A percentile compares a stretch with the other conserved stretches of the same genome.
Evolutionary conservation across 2,888 invertebrate genomes (phyloP).

Genomic region (Rhamphomyia laevipes): DNA sequence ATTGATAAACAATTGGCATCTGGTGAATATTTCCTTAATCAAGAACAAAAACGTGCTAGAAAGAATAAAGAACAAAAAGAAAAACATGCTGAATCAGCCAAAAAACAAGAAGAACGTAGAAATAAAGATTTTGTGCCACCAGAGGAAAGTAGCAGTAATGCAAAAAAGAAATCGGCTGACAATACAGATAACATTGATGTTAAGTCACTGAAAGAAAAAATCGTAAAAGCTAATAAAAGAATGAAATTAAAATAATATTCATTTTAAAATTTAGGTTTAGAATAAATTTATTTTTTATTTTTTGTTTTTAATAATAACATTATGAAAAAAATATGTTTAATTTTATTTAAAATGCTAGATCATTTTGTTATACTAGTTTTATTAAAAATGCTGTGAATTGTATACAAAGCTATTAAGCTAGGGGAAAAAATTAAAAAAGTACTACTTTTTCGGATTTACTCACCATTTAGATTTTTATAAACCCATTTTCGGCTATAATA

Average conservation of each 20-base stretch:
- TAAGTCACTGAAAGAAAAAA: conserved; percentile 60
- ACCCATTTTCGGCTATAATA: too few relatives aligned
- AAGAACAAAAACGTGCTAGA: conserved; percentile 63
- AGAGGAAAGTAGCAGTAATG: conserved; percentile 39
- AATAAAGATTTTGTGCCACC: conserved; percentile 76
- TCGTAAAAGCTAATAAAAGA: conserved; percentile 51
- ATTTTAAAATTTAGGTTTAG: conserved; percentile 7
- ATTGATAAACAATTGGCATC: conserved; percentile 85
- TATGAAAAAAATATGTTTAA: not conserved
- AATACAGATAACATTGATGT: conserved; percentile 45
- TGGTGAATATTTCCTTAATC: conserved; percentile 93
- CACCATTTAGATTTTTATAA: too few relatives aligned
- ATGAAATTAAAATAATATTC: conserved; percentile 13
- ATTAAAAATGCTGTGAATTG: too few relatives aligned
- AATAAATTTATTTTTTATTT: conserved; percentile 4
- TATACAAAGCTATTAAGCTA: too few relatives aligned
- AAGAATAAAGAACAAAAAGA: conserved; percentile 62
- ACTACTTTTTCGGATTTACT: too few relatives aligned
- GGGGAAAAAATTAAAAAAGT: too few relatives aligned
- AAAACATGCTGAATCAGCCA: conserved; percentile 62
- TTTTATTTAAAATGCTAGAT: too few relatives aligned
- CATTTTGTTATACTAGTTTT: too few relatives aligned
- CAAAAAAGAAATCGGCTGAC: conserved; percentile 18
- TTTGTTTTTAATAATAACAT: not conserved
- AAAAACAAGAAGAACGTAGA: conserved; percentile 61